Evolutionary conservation across 2,888 invertebrate species (phyloP).

Genomic region (Hydrotaea cyrtoneurina): DNA sequence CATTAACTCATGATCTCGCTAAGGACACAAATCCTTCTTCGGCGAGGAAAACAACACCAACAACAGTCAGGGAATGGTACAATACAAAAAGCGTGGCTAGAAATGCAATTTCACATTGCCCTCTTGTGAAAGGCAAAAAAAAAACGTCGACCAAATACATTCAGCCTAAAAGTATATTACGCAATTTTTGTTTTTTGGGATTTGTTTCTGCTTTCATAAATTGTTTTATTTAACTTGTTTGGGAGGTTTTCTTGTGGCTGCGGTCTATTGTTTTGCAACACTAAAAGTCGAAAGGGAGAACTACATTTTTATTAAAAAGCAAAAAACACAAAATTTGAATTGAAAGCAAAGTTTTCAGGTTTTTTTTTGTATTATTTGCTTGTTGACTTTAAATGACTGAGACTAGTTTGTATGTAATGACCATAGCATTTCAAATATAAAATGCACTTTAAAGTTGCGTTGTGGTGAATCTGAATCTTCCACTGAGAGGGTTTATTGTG

Average conservation of each 20-base stretch:
- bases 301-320: slow-evolving; percentile 5
- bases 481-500: too few species aligned
- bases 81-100: background rate
- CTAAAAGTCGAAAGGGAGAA: background rate
- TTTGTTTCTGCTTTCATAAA: slow-evolving; percentile 25
- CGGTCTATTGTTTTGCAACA: slow-evolving; percentile 34
- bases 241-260: background rate
- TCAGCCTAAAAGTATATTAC: slow-evolving; percentile 52
- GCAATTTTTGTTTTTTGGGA: slow-evolving; percentile 39
- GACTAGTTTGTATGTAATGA: background rate
- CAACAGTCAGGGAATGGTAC: background rate
- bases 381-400: background rate
- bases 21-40: background rate
- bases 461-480: too few species aligned
- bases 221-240: slow-evolving; percentile 43
- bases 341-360: background rate
- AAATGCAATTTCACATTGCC: background rate
- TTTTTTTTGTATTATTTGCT: background rate
- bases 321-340: background rate
- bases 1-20: slow-evolving; percentile 2
- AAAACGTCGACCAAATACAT: background rate
- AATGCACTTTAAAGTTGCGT: too few species aligned
- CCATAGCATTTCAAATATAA: background rate
- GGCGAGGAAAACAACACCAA: background rate
- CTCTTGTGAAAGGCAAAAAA: background rate